Conservation (phyloP, 1,140 invertebrate genomes). For the Bombus picipes region DNA sequence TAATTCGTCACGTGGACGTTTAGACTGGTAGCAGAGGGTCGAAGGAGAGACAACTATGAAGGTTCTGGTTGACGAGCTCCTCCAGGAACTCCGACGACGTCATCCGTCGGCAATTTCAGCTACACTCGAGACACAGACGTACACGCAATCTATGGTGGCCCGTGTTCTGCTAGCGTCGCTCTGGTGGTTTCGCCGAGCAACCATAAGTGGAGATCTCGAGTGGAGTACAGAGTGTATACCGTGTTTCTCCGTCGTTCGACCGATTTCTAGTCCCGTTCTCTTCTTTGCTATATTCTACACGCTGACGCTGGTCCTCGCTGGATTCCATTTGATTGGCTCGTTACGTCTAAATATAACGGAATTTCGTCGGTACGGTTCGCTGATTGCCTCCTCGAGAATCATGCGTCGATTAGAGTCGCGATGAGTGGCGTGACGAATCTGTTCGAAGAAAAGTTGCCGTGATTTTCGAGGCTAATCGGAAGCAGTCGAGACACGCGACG, state of each 20-base stretch:
- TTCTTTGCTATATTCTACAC: neutral
- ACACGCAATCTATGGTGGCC: neutral
- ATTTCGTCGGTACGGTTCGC: slow-evolving; percentile 33
- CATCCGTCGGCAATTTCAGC: slow-evolving; percentile 59
- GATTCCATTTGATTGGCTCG: slow-evolving; percentile 51
- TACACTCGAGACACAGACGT: slow-evolving; percentile 60
- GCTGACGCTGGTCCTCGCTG: neutral
- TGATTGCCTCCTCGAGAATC: slow-evolving; percentile 41
- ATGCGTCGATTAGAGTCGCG: slow-evolving; percentile 28
- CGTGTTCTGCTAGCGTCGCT: slow-evolving; percentile 14
- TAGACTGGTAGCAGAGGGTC: slow-evolving; percentile 3
- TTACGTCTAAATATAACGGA: slow-evolving; percentile 64
- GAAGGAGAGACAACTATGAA: neutral
- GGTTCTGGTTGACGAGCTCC: slow-evolving; percentile 33
- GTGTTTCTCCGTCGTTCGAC: slow-evolving; percentile 36
- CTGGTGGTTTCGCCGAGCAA: slow-evolving; percentile 19
- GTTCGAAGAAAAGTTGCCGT: slow-evolving; percentile 31
- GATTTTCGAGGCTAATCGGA: slow-evolving; percentile 48
- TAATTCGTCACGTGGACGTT: slow-evolving; percentile 60
- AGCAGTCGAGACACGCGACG: slow-evolving; percentile 31
- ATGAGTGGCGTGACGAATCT: slow-evolving; percentile 15
- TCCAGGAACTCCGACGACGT: slow-evolving; percentile 49
- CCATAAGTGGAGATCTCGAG: slow-evolving; percentile 60
- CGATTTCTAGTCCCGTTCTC: slow-evolving; percentile 33
- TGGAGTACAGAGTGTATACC: slow-evolving; percentile 6